Evolutionary conservation across 2,113 vertebrate species (phyloP), one percentile per base, ranked within the genome.

Genomic region (Grus americana): DNA sequence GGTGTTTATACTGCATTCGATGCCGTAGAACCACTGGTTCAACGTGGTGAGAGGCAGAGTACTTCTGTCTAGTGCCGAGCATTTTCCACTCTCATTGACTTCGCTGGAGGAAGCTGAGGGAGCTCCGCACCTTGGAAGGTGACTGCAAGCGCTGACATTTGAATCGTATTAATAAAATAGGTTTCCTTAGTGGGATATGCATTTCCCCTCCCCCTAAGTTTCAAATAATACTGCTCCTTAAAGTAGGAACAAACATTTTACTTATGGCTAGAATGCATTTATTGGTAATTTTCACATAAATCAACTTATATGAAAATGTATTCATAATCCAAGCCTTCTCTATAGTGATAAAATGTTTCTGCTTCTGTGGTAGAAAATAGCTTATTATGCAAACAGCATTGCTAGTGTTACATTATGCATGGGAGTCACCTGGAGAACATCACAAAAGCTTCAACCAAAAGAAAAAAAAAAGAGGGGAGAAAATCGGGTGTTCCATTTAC

Each of bases 231-330:
- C 96, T 94, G 93, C 90, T 98, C 47, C 96, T 98, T 98, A 97
- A 98, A 97, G 96, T 97, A 97, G 96, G 97, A 97, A 96, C 98
- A 98, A 98, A 98, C 97, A 98, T 98, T 98, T 98, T 97, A 98
- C 97, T 98, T 97, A 97, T 96, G 97, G 95, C 97, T 97, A 85
- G 75, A 98, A 97, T 97, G 97, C 97, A 98, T 98, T 98, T 98
- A 98, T 98, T 98, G 97, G 98, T 97, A 97, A 98, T 98, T 98
- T 98, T 98, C 98, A 97, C 98, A 98, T 98, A 98, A 98, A 98
- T 98, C 98, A 98, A 98, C 98, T 98, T 98, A 98, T 98, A 98
- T 97, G 98, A 98, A 98, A 98, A 98, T 98, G 96, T 98, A 98
- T 98, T 98, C 98, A 98, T 98, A 98, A 98, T 98, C 98, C 96